A percentile compares a stretch with the other conserved stretches of the same genome.
These are phyloP conservation scores for Ophthalmolycus amberensis DNA, from an alignment of 2,113 vertebrate species.

Conservation along the genomic window DNA sequence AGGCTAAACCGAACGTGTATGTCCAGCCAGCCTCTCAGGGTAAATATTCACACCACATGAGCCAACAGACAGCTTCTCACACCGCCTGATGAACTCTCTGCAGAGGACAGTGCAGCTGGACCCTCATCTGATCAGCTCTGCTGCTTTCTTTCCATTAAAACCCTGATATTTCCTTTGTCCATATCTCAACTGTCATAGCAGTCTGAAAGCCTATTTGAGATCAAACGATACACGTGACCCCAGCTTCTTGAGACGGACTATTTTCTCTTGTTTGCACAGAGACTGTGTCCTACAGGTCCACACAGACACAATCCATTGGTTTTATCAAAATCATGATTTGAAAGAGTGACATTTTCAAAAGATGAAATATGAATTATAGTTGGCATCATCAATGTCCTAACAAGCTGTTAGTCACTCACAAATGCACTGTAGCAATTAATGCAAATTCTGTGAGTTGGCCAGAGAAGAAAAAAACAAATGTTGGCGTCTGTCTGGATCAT, in stretches of 20 bases:
- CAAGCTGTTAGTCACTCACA: neutral
- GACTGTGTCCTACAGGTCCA: neutral
- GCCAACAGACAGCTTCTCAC: neutral
- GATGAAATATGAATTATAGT: neutral
- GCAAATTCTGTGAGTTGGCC: too few relatives aligned
- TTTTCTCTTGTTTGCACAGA: neutral
- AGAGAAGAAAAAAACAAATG: too few relatives aligned
- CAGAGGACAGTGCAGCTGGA: neutral
- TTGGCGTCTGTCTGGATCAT: too few relatives aligned
- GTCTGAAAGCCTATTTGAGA: neutral
- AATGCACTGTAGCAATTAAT: neutral
- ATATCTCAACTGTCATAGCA: neutral
- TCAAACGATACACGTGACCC: neutral
- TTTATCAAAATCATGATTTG: neutral
- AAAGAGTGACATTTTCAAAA: neutral
- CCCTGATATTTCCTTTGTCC: neutral
- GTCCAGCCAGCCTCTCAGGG: constrained; percentile 6
- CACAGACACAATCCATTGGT: neutral
- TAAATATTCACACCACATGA: constrained; percentile 27
- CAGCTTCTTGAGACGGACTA: neutral
- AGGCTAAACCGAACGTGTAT: constrained; percentile 1
- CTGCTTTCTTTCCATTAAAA: neutral
- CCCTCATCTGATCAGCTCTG: constrained; percentile 5
- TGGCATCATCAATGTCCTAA: neutral
- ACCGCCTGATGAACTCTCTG: neutral